These are phyloP conservation scores for Peromyscus maniculatus DNA, from an alignment of 2,113 vertebrate species.

Conservation along the genomic window DNA sequence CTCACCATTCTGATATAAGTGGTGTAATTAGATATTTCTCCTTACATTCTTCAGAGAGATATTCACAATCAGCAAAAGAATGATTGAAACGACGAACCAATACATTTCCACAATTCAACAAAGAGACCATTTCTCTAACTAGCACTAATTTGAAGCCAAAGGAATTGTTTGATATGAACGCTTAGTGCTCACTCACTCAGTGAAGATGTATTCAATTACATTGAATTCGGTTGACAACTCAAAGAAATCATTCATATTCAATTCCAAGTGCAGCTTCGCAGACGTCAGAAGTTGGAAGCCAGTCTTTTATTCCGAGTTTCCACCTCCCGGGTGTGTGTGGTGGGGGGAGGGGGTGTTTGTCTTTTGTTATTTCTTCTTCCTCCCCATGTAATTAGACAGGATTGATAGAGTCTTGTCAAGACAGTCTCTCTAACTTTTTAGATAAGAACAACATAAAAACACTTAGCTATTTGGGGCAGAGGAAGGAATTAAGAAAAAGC, in stretches of 20 bases:
- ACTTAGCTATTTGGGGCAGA: background rate
- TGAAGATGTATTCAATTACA: slow-evolving; percentile 67
- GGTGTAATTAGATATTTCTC: slow-evolving; percentile 76
- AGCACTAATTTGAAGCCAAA: slow-evolving; percentile 65
- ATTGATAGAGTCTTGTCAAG: slow-evolving; percentile 35
- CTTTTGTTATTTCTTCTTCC: slow-evolving; percentile 60
- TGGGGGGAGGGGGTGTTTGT: background rate
- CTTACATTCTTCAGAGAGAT: slow-evolving; percentile 70
- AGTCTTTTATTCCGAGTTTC: slow-evolving; percentile 60
- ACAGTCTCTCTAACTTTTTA: slow-evolving; percentile 39
- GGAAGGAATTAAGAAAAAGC: background rate
- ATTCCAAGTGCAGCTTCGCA: slow-evolving; percentile 54
- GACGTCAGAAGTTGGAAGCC: slow-evolving; percentile 70
- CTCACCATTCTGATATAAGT: slow-evolving; percentile 68
- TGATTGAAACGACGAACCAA: slow-evolving; percentile 66
- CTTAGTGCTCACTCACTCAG: slow-evolving; percentile 51
- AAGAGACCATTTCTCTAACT: slow-evolving; percentile 61
- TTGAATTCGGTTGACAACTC: slow-evolving; percentile 68
- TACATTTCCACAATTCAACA: slow-evolving; percentile 59
- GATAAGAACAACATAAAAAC: slow-evolving; percentile 35
- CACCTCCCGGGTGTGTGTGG: background rate
- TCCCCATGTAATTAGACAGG: slow-evolving; percentile 49
- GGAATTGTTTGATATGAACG: slow-evolving; percentile 59
- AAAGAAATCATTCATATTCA: slow-evolving; percentile 69
- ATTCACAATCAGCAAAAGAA: slow-evolving; percentile 67